Evolutionary conservation across 2,888 invertebrate species (phyloP).

Genomic region (Volucella inanis): DNA sequence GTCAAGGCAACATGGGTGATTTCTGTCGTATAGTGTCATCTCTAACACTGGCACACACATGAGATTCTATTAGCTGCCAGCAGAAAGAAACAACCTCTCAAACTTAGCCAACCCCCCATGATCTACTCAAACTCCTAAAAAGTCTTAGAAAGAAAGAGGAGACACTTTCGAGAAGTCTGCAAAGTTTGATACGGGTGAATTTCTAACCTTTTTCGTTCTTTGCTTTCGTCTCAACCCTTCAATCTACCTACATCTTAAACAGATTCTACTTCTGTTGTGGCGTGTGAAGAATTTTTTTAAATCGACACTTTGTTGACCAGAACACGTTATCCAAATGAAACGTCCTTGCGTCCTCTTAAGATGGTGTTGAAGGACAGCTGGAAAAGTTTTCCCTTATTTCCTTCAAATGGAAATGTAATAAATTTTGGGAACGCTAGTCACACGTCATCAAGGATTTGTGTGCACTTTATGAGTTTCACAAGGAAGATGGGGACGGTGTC

Average conservation of each 20-base stretch:
- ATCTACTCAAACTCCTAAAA: not conserved
- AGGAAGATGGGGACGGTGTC: constrained; percentile 18
- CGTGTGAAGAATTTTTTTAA: constrained; percentile 35
- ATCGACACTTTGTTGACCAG: constrained; percentile 40
- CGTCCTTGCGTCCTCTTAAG: constrained; percentile 20
- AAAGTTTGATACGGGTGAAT: constrained; percentile 46
- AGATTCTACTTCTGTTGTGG: constrained; percentile 13
- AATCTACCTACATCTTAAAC: not conserved
- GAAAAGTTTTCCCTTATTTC: not conserved
- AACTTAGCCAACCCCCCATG: not conserved
- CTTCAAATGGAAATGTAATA: constrained; percentile 40
- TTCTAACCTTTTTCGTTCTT: constrained; percentile 1
- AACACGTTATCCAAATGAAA: constrained; percentile 34
- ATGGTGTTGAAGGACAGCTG: not conserved
- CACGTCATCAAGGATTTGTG: constrained; percentile 59
- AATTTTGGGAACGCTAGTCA: constrained; percentile 41
- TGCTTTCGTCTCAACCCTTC: not conserved
- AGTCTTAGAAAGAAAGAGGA: constrained; percentile 12
- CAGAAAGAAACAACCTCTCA: not conserved
- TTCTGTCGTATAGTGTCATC: constrained; percentile 2
- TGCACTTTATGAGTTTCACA: constrained; percentile 12
- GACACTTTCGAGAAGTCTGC: constrained; percentile 45
- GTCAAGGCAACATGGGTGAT: not conserved
- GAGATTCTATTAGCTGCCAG: constrained; percentile 33
- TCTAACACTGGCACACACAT: constrained; percentile 2